Base-by-base conservation (phyloP, 1,140 invertebrate species). In the Diorhabda carinulata region DNA sequence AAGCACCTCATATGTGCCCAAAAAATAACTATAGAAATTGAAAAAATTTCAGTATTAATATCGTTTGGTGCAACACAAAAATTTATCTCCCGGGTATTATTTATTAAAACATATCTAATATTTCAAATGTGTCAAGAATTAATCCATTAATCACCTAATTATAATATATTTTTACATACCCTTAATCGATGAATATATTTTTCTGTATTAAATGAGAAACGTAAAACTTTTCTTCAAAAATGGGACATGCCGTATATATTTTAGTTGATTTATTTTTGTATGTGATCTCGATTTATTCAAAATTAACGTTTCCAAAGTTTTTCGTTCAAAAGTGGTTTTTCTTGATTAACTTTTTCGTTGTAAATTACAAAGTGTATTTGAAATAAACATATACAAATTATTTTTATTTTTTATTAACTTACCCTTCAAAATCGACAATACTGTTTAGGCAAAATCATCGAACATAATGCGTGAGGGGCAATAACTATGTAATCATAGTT, bases 281-380 rank as follows among this genome's bases (percentile, higher is more conserved):
- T 75, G 70, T 78, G 76, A 78, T 78, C 76, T 78, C 76, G 74
- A 76, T 67, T 52, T 52, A 52, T 52, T 74, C 71, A 73, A 78
- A 75, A 78, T 75, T 76, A 72, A 72, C 74, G 61, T 71, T 70
- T 74, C 72, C 66, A 57, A 67, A 70, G 71, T 74, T 64, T 68
- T 71, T 69, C 69, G 66, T 70, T 70, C 10, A 57, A 71, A 73
- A 67, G 58, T 67, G 62, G 67, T 67, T 73, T 68, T 61, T 65
- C 65, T 72, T 25, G 66, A 70, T 70, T 69, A 69, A 69, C 64
- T 60, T 72, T 76, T 76, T 67, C 65, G 75, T 76, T 76, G 68
- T 71, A 73, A 71, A 75, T 75, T 77, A 72, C 75, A 75, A 72
- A 73, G 68, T 77, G 75, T 77, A 77, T 73, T 77, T 74, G 70